Percentiles rank a stretch among this genome's conserved stretches.
Conservation (phyloP, 2,113 vertebrate genomes). For the Muntiacus reevesi region DNA sequence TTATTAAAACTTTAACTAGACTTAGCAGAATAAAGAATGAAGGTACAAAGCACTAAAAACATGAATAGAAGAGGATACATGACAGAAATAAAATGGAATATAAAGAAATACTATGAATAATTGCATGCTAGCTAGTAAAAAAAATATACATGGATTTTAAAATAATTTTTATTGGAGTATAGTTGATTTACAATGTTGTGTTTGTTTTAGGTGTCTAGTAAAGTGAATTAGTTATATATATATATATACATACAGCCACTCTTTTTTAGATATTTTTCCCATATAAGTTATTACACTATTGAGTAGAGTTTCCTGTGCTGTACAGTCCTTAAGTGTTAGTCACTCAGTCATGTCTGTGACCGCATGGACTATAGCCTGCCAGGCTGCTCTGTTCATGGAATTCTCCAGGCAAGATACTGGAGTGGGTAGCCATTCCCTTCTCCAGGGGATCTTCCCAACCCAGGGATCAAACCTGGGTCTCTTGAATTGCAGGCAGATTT, state of each 20-base stretch:
- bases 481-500: neutral
- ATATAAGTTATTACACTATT: neutral
- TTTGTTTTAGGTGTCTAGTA: neutral
- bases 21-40: neutral
- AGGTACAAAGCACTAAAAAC: neutral
- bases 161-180: neutral
- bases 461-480: neutral
- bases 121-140: neutral
- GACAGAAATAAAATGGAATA: neutral
- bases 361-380: neutral
- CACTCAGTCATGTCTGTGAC: neutral
- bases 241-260: neutral
- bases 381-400: neutral
- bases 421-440: neutral
- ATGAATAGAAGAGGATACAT: neutral
- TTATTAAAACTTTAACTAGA: neutral
- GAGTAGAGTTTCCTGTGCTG: neutral
- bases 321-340: neutral
- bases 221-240: neutral
- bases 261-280: neutral
- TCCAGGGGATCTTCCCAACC: neutral
- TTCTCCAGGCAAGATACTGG: neutral
- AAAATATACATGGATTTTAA: neutral
- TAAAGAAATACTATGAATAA: neutral
- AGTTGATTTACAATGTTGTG: neutral